These are phyloP conservation scores for Amphimallon solstitiale DNA, from an alignment of 2,888 invertebrate genomes.

Conservation along the genomic window DNA sequence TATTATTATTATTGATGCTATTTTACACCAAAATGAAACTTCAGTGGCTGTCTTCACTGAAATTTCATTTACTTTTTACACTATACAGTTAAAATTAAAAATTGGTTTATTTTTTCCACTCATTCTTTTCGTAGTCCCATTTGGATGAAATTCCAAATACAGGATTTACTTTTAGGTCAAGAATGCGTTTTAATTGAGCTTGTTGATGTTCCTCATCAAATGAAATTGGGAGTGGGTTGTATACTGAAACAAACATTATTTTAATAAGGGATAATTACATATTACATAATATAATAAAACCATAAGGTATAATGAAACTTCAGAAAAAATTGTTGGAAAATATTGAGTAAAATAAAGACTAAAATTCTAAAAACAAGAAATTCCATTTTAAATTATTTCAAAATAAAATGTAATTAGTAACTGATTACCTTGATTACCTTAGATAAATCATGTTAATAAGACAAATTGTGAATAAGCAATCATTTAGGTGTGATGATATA, in stretches of 20 bases:
- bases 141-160: constrained; percentile 71
- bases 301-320: too few relatives aligned
- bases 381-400: too few relatives aligned
- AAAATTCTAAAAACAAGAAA: too few relatives aligned
- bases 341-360: too few relatives aligned
- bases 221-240: constrained; percentile 64
- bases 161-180: constrained; percentile 69
- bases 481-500: too few relatives aligned
- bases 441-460: too few relatives aligned
- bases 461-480: too few relatives aligned
- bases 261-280: too few relatives aligned
- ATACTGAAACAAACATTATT: constrained; percentile 51
- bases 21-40: constrained; percentile 9
- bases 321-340: too few relatives aligned
- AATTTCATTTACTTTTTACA: constrained; percentile 19
- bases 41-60: constrained; percentile 32
- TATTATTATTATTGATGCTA: constrained; percentile 12
- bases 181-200: constrained; percentile 70
- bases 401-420: too few relatives aligned
- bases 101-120: constrained; percentile 31
- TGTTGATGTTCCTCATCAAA: constrained; percentile 70
- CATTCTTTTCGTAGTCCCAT: constrained; percentile 69
- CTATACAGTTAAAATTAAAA: constrained; percentile 12
- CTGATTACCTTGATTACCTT: too few relatives aligned
- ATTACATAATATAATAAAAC: too few relatives aligned